These are phyloP conservation scores for Bombus polaris DNA, from an alignment of 1,140 invertebrate genomes.

Conservation along the genomic window DNA sequence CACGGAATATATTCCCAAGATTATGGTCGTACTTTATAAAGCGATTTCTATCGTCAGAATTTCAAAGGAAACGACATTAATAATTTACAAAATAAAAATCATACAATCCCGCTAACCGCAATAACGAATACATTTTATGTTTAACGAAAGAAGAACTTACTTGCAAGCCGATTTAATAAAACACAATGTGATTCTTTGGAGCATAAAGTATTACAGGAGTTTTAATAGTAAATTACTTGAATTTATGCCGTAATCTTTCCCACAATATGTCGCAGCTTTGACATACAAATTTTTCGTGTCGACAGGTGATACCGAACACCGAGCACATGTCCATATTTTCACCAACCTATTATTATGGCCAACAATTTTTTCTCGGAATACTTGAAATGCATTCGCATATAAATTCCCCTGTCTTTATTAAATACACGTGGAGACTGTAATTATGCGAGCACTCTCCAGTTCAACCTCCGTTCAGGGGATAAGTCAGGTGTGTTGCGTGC, in stretches of 20 bases:
- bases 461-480: background rate
- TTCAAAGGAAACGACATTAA: background rate
- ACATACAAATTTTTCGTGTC: background rate
- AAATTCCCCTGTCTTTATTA: conserved; percentile 21
- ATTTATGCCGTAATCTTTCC: background rate
- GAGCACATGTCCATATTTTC: background rate
- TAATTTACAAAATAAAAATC: background rate
- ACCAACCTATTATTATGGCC: background rate
- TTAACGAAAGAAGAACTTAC: background rate
- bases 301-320: background rate
- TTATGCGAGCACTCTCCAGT: background rate
- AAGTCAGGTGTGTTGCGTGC: conserved; percentile 16
- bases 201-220: background rate
- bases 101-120: background rate
- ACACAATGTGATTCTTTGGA: background rate
- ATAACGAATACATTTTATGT: background rate
- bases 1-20: background rate
- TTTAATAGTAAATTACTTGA: background rate
- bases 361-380: conserved; percentile 2
- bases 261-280: background rate
- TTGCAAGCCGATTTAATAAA: background rate
- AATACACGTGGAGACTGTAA: conserved; percentile 5
- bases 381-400: conserved; percentile 1
- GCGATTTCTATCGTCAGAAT: background rate
- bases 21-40: background rate